Evolutionary conservation across 2,113 vertebrate species (phyloP).

Genomic region (Sciurus niger): DNA sequence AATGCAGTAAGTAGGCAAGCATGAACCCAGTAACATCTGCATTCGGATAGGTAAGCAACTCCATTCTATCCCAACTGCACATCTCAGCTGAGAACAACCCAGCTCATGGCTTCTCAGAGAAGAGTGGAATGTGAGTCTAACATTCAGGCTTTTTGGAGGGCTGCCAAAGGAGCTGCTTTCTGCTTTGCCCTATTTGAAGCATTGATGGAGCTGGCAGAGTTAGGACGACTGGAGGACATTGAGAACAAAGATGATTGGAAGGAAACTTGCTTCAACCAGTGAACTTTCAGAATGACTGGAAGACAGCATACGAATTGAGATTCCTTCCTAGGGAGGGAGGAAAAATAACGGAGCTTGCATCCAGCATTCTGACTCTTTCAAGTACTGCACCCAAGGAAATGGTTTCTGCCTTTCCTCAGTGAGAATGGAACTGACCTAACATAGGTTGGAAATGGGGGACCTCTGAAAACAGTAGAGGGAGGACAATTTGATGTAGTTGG

Average conservation of each 20-base stretch:
- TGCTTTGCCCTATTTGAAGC: neutral
- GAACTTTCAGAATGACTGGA: neutral
- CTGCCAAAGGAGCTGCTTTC: neutral
- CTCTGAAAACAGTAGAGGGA: neutral
- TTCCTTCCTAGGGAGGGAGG: neutral
- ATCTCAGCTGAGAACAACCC: neutral
- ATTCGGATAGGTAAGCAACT: neutral
- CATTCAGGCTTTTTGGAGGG: neutral
- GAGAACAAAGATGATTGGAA: neutral
- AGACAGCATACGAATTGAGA: neutral
- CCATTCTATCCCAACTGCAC: neutral
- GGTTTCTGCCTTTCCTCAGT: neutral
- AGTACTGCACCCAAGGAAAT: neutral
- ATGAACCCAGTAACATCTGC: neutral
- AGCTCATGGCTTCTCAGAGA: neutral
- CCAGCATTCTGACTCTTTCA: neutral
- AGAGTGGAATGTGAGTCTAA: neutral
- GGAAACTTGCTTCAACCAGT: neutral
- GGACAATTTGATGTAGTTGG: neutral
- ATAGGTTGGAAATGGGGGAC: neutral
- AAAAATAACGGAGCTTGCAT: neutral
- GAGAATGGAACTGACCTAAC: neutral
- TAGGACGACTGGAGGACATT: neutral
- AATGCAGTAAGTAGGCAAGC: neutral
- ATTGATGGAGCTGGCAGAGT: neutral